Conservation (phyloP, 1,140 invertebrate species). For the Neodiprion pinetum region DNA sequence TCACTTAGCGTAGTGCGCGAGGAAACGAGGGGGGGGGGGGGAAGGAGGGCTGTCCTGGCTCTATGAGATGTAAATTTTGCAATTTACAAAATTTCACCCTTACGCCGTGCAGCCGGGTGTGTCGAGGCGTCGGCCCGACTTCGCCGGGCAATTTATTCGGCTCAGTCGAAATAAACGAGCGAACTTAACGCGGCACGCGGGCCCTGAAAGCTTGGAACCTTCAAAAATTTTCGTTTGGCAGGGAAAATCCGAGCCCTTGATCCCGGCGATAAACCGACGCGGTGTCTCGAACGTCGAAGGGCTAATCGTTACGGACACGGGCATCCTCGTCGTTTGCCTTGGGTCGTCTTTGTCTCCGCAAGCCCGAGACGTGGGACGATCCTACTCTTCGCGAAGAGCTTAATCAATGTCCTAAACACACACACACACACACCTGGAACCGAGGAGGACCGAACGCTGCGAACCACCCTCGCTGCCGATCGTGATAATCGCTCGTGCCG, state of each 20-base stretch:
- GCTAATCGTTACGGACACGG: not conserved
- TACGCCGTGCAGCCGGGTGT: constrained; percentile 35
- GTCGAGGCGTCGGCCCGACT: constrained; percentile 33
- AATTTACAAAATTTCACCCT: constrained; percentile 19
- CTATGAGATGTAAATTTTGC: constrained; percentile 36
- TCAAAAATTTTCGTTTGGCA: constrained; percentile 26
- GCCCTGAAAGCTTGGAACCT: constrained; percentile 12
- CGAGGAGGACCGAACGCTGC: too few relatives aligned
- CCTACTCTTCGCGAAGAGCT: not conserved
- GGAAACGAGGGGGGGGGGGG: constrained; percentile 4
- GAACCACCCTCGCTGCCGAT: not conserved
- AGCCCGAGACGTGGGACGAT: too few relatives aligned
- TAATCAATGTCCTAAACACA: constrained; percentile 1
- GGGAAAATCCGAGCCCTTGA: constrained; percentile 10
- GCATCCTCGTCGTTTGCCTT: not conserved
- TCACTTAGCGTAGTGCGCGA: not conserved
- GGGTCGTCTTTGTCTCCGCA: not conserved
- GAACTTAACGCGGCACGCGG: not conserved
- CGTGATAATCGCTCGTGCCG: not conserved
- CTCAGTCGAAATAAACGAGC: constrained; percentile 24
- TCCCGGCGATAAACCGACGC: not conserved
- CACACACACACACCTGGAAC: not conserved
- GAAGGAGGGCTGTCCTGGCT: constrained; percentile 12
- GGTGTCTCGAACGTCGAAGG: too few relatives aligned
- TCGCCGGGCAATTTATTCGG: constrained; percentile 27